Evolutionary conservation across 1,140 invertebrate species (phyloP).

Genomic region (Drosophila simulans): DNA sequence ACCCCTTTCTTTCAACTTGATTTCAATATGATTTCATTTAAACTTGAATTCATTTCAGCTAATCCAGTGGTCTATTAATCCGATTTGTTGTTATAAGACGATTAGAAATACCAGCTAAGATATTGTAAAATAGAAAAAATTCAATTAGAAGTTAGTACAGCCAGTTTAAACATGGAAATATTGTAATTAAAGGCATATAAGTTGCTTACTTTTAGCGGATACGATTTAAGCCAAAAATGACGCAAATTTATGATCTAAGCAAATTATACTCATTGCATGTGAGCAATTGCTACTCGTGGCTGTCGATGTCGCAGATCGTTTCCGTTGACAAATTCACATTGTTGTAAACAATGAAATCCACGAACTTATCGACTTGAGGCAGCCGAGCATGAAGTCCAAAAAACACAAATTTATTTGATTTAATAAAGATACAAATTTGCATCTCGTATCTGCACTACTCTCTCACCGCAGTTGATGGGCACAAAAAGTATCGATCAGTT

Average conservation of each 20-base stretch:
- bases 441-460: background rate
- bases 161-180: conserved; percentile 23
- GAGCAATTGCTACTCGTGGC: conserved; percentile 25
- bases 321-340: conserved; percentile 48
- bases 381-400: conserved; percentile 21
- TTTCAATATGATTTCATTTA: conserved; percentile 6
- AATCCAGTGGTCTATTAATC: conserved; percentile 6
- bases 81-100: conserved; percentile 28
- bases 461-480: background rate
- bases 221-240: conserved; percentile 27
- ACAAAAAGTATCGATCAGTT: background rate
- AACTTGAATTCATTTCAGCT: conserved; percentile 13
- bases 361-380: conserved; percentile 21
- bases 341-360: conserved; percentile 21
- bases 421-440: conserved; percentile 8
- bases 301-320: conserved; percentile 33
- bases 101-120: conserved; percentile 23
- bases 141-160: conserved; percentile 3
- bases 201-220: conserved; percentile 1
- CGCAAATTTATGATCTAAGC: conserved; percentile 50
- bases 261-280: conserved; percentile 42
- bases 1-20: conserved; percentile 15
- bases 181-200: conserved; percentile 18
- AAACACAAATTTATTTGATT: conserved; percentile 9
- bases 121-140: conserved; percentile 7